Evolutionary conservation across 2,797 vertebrate species (phyloP), one percentile per base, ranked within the genome.

Genomic region (Anguilla anguilla): DNA sequence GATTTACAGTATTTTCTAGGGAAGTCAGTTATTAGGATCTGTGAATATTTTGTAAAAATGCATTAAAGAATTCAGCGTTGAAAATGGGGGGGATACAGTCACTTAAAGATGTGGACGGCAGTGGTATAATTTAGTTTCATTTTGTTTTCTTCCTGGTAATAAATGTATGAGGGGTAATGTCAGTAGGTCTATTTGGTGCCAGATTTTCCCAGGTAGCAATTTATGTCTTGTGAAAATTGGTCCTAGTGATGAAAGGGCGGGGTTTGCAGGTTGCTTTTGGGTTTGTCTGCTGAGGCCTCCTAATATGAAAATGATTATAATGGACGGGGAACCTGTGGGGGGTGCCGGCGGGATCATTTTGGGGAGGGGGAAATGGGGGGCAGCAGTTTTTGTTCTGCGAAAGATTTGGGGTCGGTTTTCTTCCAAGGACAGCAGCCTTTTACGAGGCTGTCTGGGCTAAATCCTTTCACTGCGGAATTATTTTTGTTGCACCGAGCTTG

Each of bases 361-460:
- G 88, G 85, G 92, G 91, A 92, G 79, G 93, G 91, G 89, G 93
- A 92, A 91, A 64, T 28, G 55, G 85, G 91, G 89, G 86, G 89
- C 90, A 91, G 90, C 92, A 89, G 94, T 83, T 67, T 43, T 53
- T 94, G 94, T 95, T 93, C 93, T 96, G 88, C 85, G 89, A 87
- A 85, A 89, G 91, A 92, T 95, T 94, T 92, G 88, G 67, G 87
- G 88, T 93, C 95, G 94, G 89, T 94, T 94, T 89, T 61, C n/a
- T 87, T 94, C 95, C 96, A 96, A 91, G 84, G 86, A 59, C 89
- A 94, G 92, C 93, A 94, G 84, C 91, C 90, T 93, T 90, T 91
- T 89, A 89, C 90, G 89, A 93, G 93, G 82, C 86, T 85, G 79
- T 92, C 88, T 88, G 87, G 64, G 64, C 64, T 69, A 69, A 94